Evolutionary conservation across 2,113 vertebrate species (phyloP), one percentile per base, ranked within the genome.

Genomic region (Perca flavescens): DNA sequence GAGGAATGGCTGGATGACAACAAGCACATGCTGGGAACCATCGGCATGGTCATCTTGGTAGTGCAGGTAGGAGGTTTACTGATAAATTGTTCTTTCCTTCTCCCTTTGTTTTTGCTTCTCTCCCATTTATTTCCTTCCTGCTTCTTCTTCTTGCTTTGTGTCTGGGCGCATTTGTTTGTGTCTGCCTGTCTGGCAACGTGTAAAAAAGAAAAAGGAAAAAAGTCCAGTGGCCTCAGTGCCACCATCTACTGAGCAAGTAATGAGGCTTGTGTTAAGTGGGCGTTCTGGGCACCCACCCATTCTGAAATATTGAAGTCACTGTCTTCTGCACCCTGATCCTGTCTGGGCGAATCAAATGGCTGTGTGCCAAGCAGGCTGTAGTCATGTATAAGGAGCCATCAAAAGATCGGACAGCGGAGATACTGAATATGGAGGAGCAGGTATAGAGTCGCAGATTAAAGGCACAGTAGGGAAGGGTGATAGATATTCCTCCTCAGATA

Each of bases 1-100:
- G 97, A 97, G 91, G 95, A 93, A 71, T 99, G 97, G 97, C 95
- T 99, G 62, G 97, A 97, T 71, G 96, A 98, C 64, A 98, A 99
- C 77, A 99, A 98, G 85, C 97, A 98, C 9, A 95, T 99, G 83
- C 96, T 99, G 1, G 97, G 97, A 84, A 97, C 97, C 0, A 94
- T 97, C 65, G 98, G 96, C 79, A 97, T 99, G 97, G 97, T 97
- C 85, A 88, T 99, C 88, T 94, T 99, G 74, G 96, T 99, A 62
- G 96, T 98, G 89, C 98, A 99, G 98, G 98, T 99, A 95, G 74
- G 88, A 72, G 21, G 36, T 53, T 63, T 25, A 11, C 25, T 82
- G 74, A 82, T 60, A 46, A 77, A 80, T 70, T 11, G 21, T 50
- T 52, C 21, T 78, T 69, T 50, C 34, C 6, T 25, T 47, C 4